Evolutionary conservation across 2,113 vertebrate genomes (phyloP), one percentile per base, ranked within the genome.

Genomic region (Pelusios castaneus): DNA sequence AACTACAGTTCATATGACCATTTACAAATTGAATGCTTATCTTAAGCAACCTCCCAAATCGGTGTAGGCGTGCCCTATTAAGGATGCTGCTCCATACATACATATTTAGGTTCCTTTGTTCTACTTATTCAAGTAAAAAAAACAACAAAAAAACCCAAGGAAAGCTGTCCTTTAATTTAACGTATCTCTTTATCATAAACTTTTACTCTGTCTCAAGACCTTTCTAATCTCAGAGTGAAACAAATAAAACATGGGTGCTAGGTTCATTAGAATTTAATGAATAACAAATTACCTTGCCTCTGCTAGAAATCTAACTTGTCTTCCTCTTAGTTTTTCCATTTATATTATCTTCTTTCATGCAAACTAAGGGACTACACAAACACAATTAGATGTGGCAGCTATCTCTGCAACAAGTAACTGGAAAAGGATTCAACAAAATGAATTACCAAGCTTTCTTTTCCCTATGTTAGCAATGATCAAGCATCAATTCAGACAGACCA

Each of bases 251-350:
- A 82, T 84, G 92, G 94, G 94, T 97, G 91, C 95, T 96, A 95
- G 89, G 89, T 97, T 97, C 95, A 97, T 98, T 98, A 98, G 95
- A 97, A 98, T 98, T 97, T 98, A 98, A 98, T 98, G 97, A 98
- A 98, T 97, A 98, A 98, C 95, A 98, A 97, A 98, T 98, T 97
- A 93, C 89, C 93, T 96, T 97, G 91, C 96, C 86, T 96, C 93
- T 91, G 82, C 95, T 97, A 92, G 95, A 96, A 97, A 96, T 96
- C 95, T 97, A 96, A 97, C 95, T 97, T 97, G 92, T 97, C 92
- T 97, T 97, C 95, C 97, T 97, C 96, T 92, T 78, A 93, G 95
- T 93, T 96, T 97, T 96, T 98, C 97, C 97, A 97, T 97, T 97
- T 98, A 95, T 95, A 94, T 96, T 97, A 97, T 97, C 97, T 97